These are phyloP conservation scores for Uropetala carovei DNA, from an alignment of 2,888 invertebrate genomes.

Conservation along the genomic window DNA sequence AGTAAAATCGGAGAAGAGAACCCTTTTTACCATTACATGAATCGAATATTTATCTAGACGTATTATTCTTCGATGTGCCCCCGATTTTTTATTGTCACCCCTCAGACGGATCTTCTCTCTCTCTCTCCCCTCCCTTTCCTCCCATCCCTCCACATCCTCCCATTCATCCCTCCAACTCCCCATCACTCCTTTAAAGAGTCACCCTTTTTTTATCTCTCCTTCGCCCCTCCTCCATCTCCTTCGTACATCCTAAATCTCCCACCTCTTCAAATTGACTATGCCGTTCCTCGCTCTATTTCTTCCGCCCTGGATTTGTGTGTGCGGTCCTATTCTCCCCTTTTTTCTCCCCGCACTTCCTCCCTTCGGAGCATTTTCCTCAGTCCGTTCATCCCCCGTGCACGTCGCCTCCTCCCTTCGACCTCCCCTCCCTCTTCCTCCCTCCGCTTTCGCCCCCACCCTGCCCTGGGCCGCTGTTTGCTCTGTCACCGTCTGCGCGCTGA, in stretches of 20 bases:
- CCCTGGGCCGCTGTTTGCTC: constrained; percentile 26
- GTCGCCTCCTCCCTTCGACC: not conserved
- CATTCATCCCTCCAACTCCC: not conserved
- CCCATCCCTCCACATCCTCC: too few relatives aligned
- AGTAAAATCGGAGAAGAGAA: not conserved
- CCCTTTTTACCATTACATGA: not conserved
- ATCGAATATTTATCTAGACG: not conserved
- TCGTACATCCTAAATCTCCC: not conserved
- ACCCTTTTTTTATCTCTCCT: not conserved
- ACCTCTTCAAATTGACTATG: constrained; percentile 23
- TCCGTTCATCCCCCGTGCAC: not conserved
- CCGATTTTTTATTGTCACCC: constrained; percentile 28
- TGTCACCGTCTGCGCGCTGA: constrained; percentile 57
- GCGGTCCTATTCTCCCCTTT: not conserved
- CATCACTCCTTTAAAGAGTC: not conserved
- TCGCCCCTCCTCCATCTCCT: not conserved
- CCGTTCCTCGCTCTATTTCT: constrained; percentile 51
- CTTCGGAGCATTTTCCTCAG: not conserved
- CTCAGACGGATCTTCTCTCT: not conserved
- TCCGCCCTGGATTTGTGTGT: constrained; percentile 5
- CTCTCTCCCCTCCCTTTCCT: not conserved
- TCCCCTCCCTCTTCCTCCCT: not conserved
- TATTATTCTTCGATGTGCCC: constrained; percentile 6
- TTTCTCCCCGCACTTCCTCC: constrained; percentile 12
- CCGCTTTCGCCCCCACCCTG: not conserved